Evolutionary conservation across 2,888 invertebrate genomes (phyloP), one percentile per base, ranked within the genome.

Genomic region (Pogonocherus hispidulus): DNA sequence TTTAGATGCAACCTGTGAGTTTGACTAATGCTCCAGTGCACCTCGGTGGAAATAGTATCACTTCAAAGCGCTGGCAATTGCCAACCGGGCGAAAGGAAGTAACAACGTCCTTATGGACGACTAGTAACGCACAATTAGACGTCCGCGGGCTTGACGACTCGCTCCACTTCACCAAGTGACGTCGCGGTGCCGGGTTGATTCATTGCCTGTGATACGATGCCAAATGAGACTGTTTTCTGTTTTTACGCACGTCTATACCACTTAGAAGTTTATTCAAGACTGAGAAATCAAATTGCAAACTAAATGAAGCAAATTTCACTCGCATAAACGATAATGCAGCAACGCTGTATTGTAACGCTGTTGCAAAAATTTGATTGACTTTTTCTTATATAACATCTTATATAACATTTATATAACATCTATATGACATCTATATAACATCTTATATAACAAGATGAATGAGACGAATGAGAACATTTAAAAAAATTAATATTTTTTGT

Each of bases 61-160:
- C 75, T 76, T 79, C 76, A 77, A 79, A 76, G 77, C 67, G 73
- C 77, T 77, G 77, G 78, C 77, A 78, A 74, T 75, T 72, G 63
- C 59, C 62, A 63, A 67, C 22, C 49, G 23, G 23, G 23, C n/a
- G 27, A 73, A 72, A 66, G 66, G 32, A 59, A 52, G 49, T 47
- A 63, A 11, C 22, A 41, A 52, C 66, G 62, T 66, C 67, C 69
- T 66, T 52, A 67, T 55, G 49, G 47, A 67, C 57, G 32, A 27
- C 44, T 47, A 52, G 73, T 67, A 76, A 79, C 71, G 81, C 77
- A 76, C 80, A 79, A 81, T 80, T 79, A 83, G 80, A 75, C 76
- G 77, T 81, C 78, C 83, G 77, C 78, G 77, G 80, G 78, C 82
- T 79, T 81, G 79, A 81, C 81, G 82, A 79, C 79, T 76, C 82